Evolutionary conservation across 1,140 invertebrate genomes (phyloP), one percentile per base, ranked within the genome.

Genomic region (Drosophila arawakana): DNA sequence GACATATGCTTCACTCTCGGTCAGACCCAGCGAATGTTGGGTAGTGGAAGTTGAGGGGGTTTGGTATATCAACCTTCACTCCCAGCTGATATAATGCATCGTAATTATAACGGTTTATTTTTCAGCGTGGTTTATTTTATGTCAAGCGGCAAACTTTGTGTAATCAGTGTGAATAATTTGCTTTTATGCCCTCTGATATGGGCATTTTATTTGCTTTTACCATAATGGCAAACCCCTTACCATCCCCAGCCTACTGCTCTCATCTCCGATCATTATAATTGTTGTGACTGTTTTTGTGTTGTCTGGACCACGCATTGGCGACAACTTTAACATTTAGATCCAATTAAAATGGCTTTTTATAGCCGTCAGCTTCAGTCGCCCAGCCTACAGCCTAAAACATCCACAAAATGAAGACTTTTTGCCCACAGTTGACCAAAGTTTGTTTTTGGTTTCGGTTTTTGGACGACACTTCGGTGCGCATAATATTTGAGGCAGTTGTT

Each of bases 81-180:
- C 34, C 10, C 25, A 3, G 11, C 60, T 66, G 70, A 55, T 61
- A 76, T 67, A 83, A 88, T 83, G 69, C 72, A 72, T 70, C 73
- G 76, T 80, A 88, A 88, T 88, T 88, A 88, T 88, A 88, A 89
- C 84, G 83, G 77, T 88, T 88, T 88, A 77, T 76, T 88, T 77
- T 88, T 71, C 76, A 80, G 82, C 73, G 74, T 82, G 63, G 63
- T 70, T 82, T 77, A 83, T 73, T 88, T 86, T 73, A 86, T 86
- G 79, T 71, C 65, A 68, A 81, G 67, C 68, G 71, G 62, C 73
- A 89, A 82, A 78, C 70, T 89, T 80, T 30, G 71, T 83, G 73
- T 89, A 88, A 88, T 88, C 83, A 88, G 80, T 88, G 84, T 89
- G 83, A 88, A 88, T 89, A 88, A 88, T 88, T 89, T 77, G 75